Percentiles rank a stretch among this genome's conserved stretches.
Evolutionary conservation across 2,888 invertebrate genomes (phyloP).

Genomic region (Drosophila rellima): DNA sequence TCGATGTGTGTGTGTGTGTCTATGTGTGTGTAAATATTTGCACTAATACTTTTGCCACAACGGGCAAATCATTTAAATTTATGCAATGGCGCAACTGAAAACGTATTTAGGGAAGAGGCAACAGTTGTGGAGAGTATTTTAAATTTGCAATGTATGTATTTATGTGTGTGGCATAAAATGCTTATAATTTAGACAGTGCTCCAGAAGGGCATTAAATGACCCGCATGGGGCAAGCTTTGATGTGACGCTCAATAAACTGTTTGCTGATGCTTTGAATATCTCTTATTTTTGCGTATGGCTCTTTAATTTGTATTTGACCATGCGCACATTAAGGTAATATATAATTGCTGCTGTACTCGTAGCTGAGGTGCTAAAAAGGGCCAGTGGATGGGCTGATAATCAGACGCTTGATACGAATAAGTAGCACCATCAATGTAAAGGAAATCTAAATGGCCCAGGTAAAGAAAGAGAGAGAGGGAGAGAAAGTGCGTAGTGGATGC

Average conservation of each 20-base stretch:
- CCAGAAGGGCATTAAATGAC: constrained; percentile 66
- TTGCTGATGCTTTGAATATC: constrained; percentile 30
- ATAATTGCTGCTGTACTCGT: constrained; percentile 9
- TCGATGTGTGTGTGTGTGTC: not conserved
- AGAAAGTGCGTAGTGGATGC: constrained; percentile 5
- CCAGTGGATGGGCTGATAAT: constrained; percentile 32
- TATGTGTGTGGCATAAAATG: constrained; percentile 12
- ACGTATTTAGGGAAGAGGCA: not conserved
- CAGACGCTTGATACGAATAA: constrained; percentile 35
- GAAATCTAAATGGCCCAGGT: constrained; percentile 12
- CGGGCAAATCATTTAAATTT: constrained; percentile 75
- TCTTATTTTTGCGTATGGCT: constrained; percentile 9
- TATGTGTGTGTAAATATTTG: constrained; percentile 69
- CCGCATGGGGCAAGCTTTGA: constrained; percentile 73
- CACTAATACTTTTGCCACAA: constrained; percentile 62
- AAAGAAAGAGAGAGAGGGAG: not conserved
- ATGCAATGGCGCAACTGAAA: constrained; percentile 62
- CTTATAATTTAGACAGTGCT: not conserved
- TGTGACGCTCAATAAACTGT: constrained; percentile 28
- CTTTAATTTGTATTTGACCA: constrained; percentile 64
- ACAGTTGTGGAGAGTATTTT: constrained; percentile 3
- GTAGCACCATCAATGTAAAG: constrained; percentile 30
- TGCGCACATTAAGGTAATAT: constrained; percentile 1
- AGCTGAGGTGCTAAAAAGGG: constrained; percentile 9
- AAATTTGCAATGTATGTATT: constrained; percentile 12